These are phyloP conservation scores for Lepidurus arcticus DNA, from an alignment of 1,140 invertebrate genomes.

Conservation along the genomic window DNA sequence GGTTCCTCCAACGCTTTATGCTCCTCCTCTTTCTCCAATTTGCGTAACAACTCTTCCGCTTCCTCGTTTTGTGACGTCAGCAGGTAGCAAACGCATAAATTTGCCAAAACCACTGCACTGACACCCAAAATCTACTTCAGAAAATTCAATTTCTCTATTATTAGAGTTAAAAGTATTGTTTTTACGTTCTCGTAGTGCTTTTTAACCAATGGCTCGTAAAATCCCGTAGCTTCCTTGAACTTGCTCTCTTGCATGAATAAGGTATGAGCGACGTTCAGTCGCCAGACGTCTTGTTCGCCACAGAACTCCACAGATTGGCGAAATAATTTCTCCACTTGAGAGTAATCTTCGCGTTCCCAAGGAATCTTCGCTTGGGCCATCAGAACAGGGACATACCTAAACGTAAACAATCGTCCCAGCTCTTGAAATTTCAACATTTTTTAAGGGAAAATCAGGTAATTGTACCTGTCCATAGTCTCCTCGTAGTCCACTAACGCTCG, in stretches of 20 bases:
- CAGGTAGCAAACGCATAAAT: constrained; percentile 97
- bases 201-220: constrained; percentile 97
- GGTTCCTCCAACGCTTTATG: constrained; percentile 85
- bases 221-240: constrained; percentile 94
- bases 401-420: no score
- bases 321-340: constrained; percentile 89
- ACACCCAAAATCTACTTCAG: constrained; percentile 73
- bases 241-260: constrained; percentile 99
- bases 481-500: constrained; percentile 89
- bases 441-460: constrained; percentile 28
- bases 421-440: not conserved
- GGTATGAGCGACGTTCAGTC: constrained; percentile 96
- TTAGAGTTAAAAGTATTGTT: constrained; percentile 29
- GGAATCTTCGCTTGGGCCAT: constrained; percentile 99
- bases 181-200: constrained; percentile 88
- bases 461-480: constrained; percentile 76
- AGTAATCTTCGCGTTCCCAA: constrained; percentile 95
- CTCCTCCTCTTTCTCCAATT: constrained; percentile 98
- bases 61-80: constrained; percentile 99
- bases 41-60: constrained; percentile 97
- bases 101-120: constrained; percentile 93
- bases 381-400: constrained; percentile 78
- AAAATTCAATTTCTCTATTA: not conserved
- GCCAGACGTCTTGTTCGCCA: constrained; percentile 94
- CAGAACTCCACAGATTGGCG: constrained; percentile 96